A percentile compares a stretch with the other conserved stretches of the same genome.
Evolutionary conservation across 2,113 vertebrate genomes (phyloP).

Genomic region (Chloropsis hardwickii): DNA sequence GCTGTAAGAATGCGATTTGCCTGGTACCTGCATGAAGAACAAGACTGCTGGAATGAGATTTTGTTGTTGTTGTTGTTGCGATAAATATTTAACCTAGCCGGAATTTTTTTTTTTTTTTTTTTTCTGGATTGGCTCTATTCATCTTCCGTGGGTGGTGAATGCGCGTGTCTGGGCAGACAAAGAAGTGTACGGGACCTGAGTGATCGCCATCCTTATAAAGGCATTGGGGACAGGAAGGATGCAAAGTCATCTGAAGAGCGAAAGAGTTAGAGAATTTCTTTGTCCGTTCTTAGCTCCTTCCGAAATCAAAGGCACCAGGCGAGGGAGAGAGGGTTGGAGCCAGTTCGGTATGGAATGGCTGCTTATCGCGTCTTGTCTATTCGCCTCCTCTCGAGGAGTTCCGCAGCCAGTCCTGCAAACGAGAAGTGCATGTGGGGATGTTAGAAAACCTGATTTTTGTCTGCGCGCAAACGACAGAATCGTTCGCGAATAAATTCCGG

Average conservation of each 20-base stretch:
- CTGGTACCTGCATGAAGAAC: background rate
- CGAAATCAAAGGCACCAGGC: constrained; percentile 12
- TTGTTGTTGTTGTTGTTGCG: constrained; percentile 4
- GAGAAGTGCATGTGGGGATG: background rate
- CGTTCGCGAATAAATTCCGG: background rate
- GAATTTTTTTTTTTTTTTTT: background rate
- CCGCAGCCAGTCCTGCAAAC: background rate
- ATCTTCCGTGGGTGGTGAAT: constrained; percentile 44
- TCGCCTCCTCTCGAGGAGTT: background rate
- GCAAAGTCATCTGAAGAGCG: constrained; percentile 24
- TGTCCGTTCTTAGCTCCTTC: constrained; percentile 27
- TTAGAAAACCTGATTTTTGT: background rate
- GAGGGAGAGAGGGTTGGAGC: background rate
- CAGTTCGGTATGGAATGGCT: background rate
- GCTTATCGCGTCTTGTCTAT: background rate
- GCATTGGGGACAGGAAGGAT: constrained; percentile 37
- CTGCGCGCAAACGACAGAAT: background rate
- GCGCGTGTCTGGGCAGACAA: constrained; percentile 69
- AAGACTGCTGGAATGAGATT: background rate
- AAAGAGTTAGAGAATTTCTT: constrained; percentile 49
- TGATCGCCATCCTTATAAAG: constrained; percentile 24
- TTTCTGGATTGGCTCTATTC: constrained; percentile 21
- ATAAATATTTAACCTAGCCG: constrained; percentile 74
- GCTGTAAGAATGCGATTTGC: background rate
- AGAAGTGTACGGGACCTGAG: constrained; percentile 47